These are phyloP conservation scores for Hypothenemus hampei DNA, from an alignment of 1,140 invertebrate species.

Conservation along the genomic window DNA sequence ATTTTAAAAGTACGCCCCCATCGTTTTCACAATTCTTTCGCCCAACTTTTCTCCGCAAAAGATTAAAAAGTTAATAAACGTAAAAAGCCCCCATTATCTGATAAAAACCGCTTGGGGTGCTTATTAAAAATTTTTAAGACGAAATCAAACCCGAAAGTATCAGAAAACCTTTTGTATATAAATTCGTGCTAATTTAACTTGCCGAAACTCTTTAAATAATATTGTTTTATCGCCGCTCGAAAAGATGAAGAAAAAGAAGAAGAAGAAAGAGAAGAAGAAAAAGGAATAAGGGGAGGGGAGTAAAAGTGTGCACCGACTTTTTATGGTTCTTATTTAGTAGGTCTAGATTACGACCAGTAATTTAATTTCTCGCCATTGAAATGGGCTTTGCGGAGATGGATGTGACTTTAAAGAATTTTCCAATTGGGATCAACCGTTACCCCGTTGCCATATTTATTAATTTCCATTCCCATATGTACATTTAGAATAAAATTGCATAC, in stretches of 20 bases:
- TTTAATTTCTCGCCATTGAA: slow-evolving; percentile 17
- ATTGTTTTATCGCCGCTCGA: slow-evolving; percentile 21
- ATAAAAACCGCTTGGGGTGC: slow-evolving; percentile 17
- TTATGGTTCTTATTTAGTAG: slow-evolving; percentile 15
- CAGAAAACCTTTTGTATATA: slow-evolving; percentile 21
- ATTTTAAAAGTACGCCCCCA: neutral
- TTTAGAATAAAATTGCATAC: no score
- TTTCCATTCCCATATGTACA: no score
- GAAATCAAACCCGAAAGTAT: slow-evolving; percentile 20
- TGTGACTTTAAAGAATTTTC: slow-evolving; percentile 9
- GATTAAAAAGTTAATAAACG: slow-evolving; percentile 17
- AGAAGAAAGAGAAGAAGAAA: slow-evolving; percentile 10
- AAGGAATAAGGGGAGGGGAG: neutral
- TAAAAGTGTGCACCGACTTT: slow-evolving; percentile 5
- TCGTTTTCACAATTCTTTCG: neutral
- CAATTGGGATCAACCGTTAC: no score
- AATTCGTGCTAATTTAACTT: slow-evolving; percentile 20
- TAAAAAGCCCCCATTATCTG: slow-evolving; percentile 21
- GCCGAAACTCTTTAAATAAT: slow-evolving; percentile 18
- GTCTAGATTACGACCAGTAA: slow-evolving; percentile 9
- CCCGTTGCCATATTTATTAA: no score
- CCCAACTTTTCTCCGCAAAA: slow-evolving; percentile 8
- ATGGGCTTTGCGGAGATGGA: slow-evolving; percentile 11
- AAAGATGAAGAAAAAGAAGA: slow-evolving; percentile 12
- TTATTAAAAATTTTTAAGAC: slow-evolving; percentile 20